Percentiles rank a stretch among this genome's conserved stretches.
Conservation (phyloP, 1,140 invertebrate species). For the Drosophila jambulina region DNA sequence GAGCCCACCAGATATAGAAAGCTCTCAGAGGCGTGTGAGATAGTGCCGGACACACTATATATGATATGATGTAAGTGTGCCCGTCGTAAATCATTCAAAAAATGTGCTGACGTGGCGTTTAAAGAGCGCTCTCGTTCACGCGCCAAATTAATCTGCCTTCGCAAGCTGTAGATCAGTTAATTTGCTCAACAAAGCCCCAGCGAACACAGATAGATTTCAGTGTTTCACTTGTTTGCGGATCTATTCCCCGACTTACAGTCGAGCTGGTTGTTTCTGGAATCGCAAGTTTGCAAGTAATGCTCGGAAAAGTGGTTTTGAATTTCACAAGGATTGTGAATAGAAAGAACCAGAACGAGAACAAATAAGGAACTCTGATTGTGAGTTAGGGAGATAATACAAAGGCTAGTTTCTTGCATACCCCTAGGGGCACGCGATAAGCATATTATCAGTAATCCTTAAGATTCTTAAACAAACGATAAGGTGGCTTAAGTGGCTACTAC, state of each 20-base stretch:
- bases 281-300: background rate
- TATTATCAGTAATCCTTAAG: background rate
- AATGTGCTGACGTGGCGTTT: conserved; percentile 27
- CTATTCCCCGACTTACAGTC: background rate
- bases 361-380: background rate
- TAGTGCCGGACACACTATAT: conserved; percentile 1
- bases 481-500: too few relatives aligned
- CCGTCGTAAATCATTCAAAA: conserved; percentile 37
- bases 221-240: conserved; percentile 18
- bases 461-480: background rate
- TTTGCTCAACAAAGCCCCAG: conserved; percentile 48
- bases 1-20: conserved; percentile 26
- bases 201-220: conserved; percentile 10
- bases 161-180: conserved; percentile 31
- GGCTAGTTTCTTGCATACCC: background rate
- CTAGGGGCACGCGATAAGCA: background rate
- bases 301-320: background rate
- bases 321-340: conserved; percentile 17
- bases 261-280: background rate
- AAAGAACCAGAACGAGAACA: conserved; percentile 12
- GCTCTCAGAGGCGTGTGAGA: conserved; percentile 13
- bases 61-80: conserved; percentile 45
- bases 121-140: conserved; percentile 2
- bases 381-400: background rate
- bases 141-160: conserved; percentile 33